These are phyloP conservation scores for Ptilorrhoa leucosticta DNA, from an alignment of 2,113 vertebrate species.

Conservation along the genomic window DNA sequence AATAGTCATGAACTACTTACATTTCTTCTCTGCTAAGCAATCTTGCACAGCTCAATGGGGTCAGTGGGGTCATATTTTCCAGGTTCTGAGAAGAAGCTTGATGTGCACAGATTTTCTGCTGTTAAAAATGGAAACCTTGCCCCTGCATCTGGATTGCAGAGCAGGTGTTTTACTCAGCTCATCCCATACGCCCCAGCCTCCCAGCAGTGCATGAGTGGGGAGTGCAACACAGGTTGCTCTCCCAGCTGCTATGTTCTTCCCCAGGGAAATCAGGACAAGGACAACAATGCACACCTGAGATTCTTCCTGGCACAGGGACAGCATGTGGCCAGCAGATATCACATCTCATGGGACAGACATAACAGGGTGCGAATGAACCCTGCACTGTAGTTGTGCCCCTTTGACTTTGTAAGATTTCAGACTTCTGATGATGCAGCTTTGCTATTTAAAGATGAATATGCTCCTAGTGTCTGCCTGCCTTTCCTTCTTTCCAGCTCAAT, in stretches of 20 bases:
- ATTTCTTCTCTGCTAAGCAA: neutral
- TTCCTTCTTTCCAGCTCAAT: neutral
- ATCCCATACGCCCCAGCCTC: rapidly evolving
- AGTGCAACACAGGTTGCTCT: neutral
- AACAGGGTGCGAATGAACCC: neutral
- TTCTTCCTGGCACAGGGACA: neutral
- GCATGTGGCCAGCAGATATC: neutral
- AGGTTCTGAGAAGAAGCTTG: neutral
- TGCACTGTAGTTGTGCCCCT: neutral
- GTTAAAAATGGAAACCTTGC: neutral
- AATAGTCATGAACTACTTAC: neutral
- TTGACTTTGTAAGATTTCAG: neutral
- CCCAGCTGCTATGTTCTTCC: neutral
- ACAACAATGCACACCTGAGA: neutral
- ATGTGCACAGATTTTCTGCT: neutral
- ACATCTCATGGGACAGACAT: neutral
- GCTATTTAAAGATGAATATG: neutral
- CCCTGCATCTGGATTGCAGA: neutral
- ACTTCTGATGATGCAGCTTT: neutral
- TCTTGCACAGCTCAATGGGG: neutral
- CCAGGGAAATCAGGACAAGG: neutral
- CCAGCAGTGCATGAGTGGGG: neutral
- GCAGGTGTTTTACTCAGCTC: neutral
- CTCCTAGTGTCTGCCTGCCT: neutral
- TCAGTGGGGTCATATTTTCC: neutral